Conservation (phyloP, 2,113 vertebrate genomes). For the Protobothrops flavoviridis region DNA sequence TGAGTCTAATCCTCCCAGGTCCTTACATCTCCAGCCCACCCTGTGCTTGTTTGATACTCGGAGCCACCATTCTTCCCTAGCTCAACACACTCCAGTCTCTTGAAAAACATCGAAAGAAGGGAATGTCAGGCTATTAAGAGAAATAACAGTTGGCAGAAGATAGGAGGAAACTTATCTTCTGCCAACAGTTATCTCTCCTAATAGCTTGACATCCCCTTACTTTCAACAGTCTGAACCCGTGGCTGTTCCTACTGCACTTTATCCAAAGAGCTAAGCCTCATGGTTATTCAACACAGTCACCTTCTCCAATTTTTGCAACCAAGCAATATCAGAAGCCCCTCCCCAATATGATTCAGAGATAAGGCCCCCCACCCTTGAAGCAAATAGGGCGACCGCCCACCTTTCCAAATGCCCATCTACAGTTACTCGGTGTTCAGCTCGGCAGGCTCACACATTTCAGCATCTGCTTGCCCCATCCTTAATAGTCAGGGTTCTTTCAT, state of each 20-base stretch:
- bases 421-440: background rate
- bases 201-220: background rate
- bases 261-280: background rate
- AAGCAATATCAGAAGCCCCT: background rate
- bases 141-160: background rate
- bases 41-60: background rate
- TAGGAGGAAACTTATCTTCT: background rate
- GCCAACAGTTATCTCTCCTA: background rate
- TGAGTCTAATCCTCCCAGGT: background rate
- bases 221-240: background rate
- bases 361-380: background rate
- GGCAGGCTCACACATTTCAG: background rate
- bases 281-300: background rate
- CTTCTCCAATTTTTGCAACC: background rate
- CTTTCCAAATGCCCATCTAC: background rate
- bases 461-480: background rate
- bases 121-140: background rate
- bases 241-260: background rate
- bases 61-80: background rate
- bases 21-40: background rate
- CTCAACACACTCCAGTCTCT: background rate
- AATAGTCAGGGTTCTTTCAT: background rate
- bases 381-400: background rate
- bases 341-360: background rate
- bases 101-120: background rate